A percentile compares a stretch with the other conserved stretches of the same genome.
Evolutionary conservation across 2,888 invertebrate species (phyloP).

Genomic region (Drosophila histrio): DNA sequence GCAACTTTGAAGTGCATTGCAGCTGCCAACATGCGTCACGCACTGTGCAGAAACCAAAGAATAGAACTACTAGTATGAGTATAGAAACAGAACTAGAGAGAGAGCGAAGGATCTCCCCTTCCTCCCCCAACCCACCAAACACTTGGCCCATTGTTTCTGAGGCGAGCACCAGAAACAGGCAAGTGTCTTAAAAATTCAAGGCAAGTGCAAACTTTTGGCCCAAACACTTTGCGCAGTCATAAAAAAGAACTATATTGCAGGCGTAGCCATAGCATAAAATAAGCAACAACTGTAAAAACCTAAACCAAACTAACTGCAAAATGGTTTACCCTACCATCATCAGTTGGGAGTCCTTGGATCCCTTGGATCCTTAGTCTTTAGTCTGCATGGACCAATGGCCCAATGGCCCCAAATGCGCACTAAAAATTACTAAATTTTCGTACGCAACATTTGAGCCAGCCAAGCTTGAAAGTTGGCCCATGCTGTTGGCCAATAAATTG

Average conservation of each 20-base stretch:
- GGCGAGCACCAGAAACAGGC: background rate
- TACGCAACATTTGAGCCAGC: conserved; percentile 61
- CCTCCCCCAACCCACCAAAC: background rate
- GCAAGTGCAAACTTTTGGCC: conserved; percentile 60
- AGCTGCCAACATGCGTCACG: conserved; percentile 63
- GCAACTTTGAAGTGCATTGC: conserved; percentile 67
- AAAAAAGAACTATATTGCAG: conserved; percentile 65
- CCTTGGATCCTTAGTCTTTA: background rate
- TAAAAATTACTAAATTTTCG: conserved; percentile 67
- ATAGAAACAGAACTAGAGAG: background rate
- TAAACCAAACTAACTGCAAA: conserved; percentile 73
- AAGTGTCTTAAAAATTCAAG: conserved; percentile 51
- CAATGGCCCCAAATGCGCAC: conserved; percentile 56
- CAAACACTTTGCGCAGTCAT: conserved; percentile 71
- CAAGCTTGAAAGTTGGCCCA: conserved; percentile 44
- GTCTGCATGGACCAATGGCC: conserved; percentile 13
- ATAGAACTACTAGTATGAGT: conserved; percentile 6
- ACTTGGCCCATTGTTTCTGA: conserved; percentile 54
- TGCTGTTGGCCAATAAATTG: conserved; percentile 60
- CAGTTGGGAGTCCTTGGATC: background rate
- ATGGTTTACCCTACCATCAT: conserved; percentile 48
- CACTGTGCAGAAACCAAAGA: conserved; percentile 45
- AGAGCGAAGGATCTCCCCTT: background rate
- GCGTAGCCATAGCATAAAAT: conserved; percentile 53
- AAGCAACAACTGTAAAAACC: conserved; percentile 59